phyloP scores from a whole-genome alignment of 2,113 vertebrate species.

The Redunca redunca region DNA sequence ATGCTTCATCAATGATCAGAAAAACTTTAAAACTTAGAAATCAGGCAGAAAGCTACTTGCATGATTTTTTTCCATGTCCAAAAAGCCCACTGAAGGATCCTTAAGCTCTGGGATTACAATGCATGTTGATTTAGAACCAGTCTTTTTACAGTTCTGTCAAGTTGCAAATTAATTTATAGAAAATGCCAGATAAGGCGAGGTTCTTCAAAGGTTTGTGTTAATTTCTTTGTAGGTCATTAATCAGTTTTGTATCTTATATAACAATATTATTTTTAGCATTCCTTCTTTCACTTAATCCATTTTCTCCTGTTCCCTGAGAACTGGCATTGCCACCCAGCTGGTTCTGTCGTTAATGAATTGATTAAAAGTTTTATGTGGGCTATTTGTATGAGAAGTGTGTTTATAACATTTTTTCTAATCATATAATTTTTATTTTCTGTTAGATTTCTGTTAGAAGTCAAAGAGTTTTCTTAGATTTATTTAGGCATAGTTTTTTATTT shows the following conservation, averaged over 20 bases:
- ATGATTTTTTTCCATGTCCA: not conserved
- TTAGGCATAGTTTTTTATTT: not conserved
- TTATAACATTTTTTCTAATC: not conserved
- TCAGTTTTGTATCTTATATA: not conserved
- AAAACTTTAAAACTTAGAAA: not conserved
- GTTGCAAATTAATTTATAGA: not conserved
- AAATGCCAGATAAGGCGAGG: not conserved
- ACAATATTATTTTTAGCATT: not conserved
- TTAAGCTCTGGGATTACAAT: not conserved
- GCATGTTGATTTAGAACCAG: not conserved
- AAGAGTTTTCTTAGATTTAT: not conserved
- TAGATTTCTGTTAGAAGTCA: not conserved
- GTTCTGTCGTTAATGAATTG: not conserved
- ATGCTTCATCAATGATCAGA: not conserved
- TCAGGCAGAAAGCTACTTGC: not conserved
- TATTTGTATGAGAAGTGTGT: not conserved
- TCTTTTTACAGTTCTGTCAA: not conserved
- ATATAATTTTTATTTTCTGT: not conserved
- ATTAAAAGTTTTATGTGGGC: not conserved
- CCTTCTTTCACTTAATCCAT: not conserved
- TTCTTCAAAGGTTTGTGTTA: not conserved
- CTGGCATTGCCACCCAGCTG: not conserved
- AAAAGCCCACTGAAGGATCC: not conserved
- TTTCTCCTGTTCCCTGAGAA: not conserved
- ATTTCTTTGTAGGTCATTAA: not conserved